Percentiles rank a stretch among this genome's conserved stretches.
These are phyloP conservation scores for Chrysolina oricalcia DNA, from an alignment of 2,888 invertebrate species.

Conservation along the genomic window DNA sequence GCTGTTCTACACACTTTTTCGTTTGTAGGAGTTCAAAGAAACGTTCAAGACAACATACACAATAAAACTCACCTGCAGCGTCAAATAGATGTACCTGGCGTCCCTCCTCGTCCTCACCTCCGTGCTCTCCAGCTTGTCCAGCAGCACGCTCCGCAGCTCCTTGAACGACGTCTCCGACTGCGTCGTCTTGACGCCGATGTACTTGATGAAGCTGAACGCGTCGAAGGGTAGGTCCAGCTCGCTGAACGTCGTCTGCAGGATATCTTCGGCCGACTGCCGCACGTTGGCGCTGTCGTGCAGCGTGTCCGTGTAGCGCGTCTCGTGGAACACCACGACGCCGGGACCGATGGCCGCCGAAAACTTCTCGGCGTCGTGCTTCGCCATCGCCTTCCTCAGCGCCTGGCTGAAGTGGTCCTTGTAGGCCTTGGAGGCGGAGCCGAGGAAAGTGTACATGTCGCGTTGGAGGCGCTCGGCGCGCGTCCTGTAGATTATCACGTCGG, in stretches of 20 bases:
- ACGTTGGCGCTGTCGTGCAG: conserved; percentile 75
- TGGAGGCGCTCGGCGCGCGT: conserved; percentile 84
- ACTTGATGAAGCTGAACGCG: conserved; percentile 82
- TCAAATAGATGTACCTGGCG: conserved; percentile 79
- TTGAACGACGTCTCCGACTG: conserved; percentile 76
- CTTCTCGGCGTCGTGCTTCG: conserved; percentile 57
- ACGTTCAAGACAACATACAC: too few species aligned
- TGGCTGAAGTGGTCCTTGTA: conserved; percentile 82
- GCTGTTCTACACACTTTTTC: too few species aligned
- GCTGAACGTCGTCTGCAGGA: conserved; percentile 77
- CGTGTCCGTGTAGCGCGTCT: conserved; percentile 81
- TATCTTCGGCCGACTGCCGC: conserved; percentile 77
- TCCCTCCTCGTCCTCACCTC: conserved; percentile 81
- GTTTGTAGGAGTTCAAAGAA: too few species aligned
- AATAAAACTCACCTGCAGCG: conserved; percentile 75
- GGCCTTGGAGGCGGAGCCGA: conserved; percentile 84
- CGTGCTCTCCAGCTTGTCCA: conserved; percentile 79
- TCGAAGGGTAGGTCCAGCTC: conserved; percentile 78
- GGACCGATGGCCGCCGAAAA: conserved; percentile 74
- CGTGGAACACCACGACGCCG: conserved; percentile 85
- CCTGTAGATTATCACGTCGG: conserved; percentile 85
- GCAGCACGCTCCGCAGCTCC: conserved; percentile 75
- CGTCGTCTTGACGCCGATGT: conserved; percentile 77
- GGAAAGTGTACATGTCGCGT: conserved; percentile 84
- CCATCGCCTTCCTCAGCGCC: conserved; percentile 71